Evolutionary conservation across 2,888 invertebrate genomes (phyloP), one percentile per base, ranked within the genome.

Genomic region (Nycteola revayana): DNA sequence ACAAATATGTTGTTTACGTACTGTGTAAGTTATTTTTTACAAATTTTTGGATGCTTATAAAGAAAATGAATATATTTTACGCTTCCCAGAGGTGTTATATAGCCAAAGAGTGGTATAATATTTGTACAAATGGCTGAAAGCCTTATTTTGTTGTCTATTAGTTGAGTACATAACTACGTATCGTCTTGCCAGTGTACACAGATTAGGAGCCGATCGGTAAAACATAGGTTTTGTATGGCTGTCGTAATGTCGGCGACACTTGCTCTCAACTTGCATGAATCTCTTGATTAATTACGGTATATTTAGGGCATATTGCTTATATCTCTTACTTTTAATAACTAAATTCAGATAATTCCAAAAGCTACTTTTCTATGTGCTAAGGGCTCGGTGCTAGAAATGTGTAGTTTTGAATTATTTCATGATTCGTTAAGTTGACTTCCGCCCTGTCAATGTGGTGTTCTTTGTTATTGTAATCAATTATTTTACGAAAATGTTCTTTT

Each of bases 51-150:
- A 69, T 57, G 71, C 73, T 75, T 75, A 66, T 71, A 60, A 49
- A 50, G 41, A 41, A 61, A 49, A 62, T 53, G 46, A 61, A n/a
- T 65, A 71, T 73, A 72, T 68, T 67, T 69, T 73, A 80, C 79
- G 85, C 85, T 84, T 83, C 75, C 56, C 67, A 79, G 77, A 79
- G 75, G 79, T 71, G 76, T 75, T 68, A 57, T 59, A 57, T 64
- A 75, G 76, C 84, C 85, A 85, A 85, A 85, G 84, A 81, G 57
- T 58, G 66, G 68, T 66, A 61, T 63, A 61, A 40, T 60, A 60
- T 57, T 53, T 72, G 80, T 79, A 79, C 76, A 77, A 74, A 75
- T 57, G 78, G 80, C 78, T 81, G 55, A 58, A 69, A 79, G 79
- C 80, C 80, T 49, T 49, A 52, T 55, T 61, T 61, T 60, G 61